Evolutionary conservation across 2,888 invertebrate genomes (phyloP).

Genomic region (Cybosia mesomella): DNA sequence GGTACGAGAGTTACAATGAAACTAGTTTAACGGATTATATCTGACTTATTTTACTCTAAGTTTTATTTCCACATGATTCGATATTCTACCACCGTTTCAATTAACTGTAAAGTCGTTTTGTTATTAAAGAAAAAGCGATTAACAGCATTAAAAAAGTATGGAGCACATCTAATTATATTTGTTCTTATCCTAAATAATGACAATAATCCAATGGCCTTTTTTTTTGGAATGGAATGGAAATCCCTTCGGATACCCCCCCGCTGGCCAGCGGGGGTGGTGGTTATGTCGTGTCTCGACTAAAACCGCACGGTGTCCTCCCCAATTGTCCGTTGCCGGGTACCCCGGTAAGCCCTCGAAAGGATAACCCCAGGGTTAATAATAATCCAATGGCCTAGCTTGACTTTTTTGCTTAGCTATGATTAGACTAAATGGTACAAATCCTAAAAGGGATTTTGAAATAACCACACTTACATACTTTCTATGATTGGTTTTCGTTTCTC

Average conservation of each 20-base stretch:
- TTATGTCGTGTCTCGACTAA: too few relatives aligned
- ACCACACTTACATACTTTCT: too few relatives aligned
- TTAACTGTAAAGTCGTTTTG: conserved; percentile 9
- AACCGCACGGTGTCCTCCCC: too few relatives aligned
- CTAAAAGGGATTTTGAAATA: too few relatives aligned
- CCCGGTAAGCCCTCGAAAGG: too few relatives aligned
- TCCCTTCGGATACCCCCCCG: too few relatives aligned
- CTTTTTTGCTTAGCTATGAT: too few relatives aligned
- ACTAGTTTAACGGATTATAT: conserved; percentile 30
- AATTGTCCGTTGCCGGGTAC: too few relatives aligned
- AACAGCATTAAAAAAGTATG: conserved; percentile 23
- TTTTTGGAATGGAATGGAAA: neutral
- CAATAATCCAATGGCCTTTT: neutral
- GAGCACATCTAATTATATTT: conserved; percentile 3
- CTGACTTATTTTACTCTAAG: conserved; percentile 15
- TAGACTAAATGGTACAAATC: too few relatives aligned
- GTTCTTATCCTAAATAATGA: conserved; percentile 2
- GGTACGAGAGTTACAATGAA: conserved; percentile 21
- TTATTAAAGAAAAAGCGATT: conserved; percentile 13
- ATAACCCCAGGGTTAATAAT: too few relatives aligned
- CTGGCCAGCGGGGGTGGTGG: too few relatives aligned
- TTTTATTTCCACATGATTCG: conserved; percentile 24
- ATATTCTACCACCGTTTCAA: conserved; percentile 13
- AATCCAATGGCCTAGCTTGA: neutral
- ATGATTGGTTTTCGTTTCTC: too few relatives aligned